Base-by-base conservation (phyloP, 2,888 invertebrate genomes). In the Dusona sp. region DNA sequence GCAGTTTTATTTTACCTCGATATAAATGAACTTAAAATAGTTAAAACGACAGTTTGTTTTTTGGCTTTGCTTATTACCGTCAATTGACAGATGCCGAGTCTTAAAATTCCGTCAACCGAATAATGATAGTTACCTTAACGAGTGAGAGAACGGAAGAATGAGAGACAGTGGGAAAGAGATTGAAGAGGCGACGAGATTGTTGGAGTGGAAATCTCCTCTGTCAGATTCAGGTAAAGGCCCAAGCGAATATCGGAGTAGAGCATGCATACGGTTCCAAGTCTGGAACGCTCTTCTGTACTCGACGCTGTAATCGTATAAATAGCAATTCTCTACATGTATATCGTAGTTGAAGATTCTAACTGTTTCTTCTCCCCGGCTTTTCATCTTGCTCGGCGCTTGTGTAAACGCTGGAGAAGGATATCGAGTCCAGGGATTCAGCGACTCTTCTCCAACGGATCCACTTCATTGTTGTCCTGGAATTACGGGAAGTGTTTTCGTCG, bases 401-500 rank as follows among this genome's bases (percentile, higher is more conserved):
- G 54, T 54, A 29, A 22, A 42, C n/a, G 77, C 48, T 54, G 38
- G 33, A 57, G 73, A 68, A 48, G 68, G 57, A 85, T 81, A 85
- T 81, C 73, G 82, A 79, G 74, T 82, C 61, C 73, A 68, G 85
- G 78, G 82, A 82, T 74, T 74, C 73, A 33, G 77, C 57, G 85
- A 85, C 67, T 67, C 72, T 72, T 45, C 73, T 67, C n/a, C 73
- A 77, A 79, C 77, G 81, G 85, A 88, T 84, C 61, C 87, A 81
- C 87, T 87, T 86, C 83, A 88, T 88, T 87, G 88, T 87, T 85
- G 74, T 85, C 81, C 68, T 45, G 85, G 80, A 88, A 88, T 88
- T 83, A 83, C 57, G 54, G 79, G 77, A 87, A 87, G 85, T 82
- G 81, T 77, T 77, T 42, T 82, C 25, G 36, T 68, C 74, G 45